These are phyloP conservation scores for Rynchops niger DNA, from an alignment of 2,113 vertebrate species.

Conservation along the genomic window DNA sequence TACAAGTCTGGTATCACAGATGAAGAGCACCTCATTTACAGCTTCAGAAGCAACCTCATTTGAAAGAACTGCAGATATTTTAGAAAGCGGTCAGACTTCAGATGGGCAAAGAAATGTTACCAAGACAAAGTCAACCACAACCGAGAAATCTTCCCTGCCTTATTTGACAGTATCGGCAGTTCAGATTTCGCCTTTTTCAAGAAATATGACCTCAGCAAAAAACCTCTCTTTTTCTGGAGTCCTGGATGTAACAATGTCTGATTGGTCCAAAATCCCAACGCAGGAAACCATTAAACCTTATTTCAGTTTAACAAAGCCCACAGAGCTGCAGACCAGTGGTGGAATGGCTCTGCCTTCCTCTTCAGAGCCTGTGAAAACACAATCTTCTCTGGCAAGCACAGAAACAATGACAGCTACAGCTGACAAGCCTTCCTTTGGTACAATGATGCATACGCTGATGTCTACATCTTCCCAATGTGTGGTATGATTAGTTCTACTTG, in stretches of 20 bases:
- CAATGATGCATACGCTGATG: constrained; percentile 32
- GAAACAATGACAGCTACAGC: background rate
- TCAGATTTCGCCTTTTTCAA: background rate
- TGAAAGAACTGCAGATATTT: background rate
- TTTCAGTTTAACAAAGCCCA: constrained; percentile 22
- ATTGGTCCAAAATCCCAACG: background rate
- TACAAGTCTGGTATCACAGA: background rate
- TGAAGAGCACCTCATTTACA: background rate
- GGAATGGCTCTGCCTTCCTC: background rate
- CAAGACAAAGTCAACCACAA: background rate
- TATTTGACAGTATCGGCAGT: background rate
- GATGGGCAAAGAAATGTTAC: background rate
- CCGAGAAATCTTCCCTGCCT: background rate
- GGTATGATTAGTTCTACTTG: constrained; percentile 52
- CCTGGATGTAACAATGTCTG: background rate
- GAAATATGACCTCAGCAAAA: constrained; percentile 11
- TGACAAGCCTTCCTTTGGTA: constrained; percentile 51
- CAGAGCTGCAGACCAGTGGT: background rate
- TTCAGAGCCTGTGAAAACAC: background rate
- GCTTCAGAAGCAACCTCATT: constrained; percentile 22
- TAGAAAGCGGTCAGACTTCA: background rate
- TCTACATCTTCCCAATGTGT: constrained; percentile 54
- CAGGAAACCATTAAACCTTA: background rate
- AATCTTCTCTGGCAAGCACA: background rate
- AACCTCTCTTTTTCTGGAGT: background rate